Base-by-base conservation (phyloP, 2,888 invertebrate species). In the Bibio marci region DNA sequence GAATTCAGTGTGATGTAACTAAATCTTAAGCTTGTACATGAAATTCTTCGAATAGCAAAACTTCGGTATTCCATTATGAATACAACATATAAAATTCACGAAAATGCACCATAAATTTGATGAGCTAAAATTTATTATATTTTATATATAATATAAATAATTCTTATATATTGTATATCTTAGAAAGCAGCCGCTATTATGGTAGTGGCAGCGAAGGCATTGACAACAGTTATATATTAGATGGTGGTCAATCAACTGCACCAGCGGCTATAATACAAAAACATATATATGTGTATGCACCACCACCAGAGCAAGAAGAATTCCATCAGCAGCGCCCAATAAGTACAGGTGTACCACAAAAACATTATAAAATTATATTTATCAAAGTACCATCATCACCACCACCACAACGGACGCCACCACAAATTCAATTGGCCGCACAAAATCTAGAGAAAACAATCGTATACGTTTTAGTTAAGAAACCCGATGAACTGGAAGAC, bases 291-390 rank as follows among this genome's bases (percentile, higher is more conserved):
- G 81, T 81, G 38, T 81, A 81, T 57, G 80, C 81, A 34, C 81
- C 82, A 38, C 81, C 81, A 58, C 80, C 80, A 71, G 80, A 81
- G 62, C 79, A 76, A 30, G 75, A 76, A 64, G 71, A 71, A 58
- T 70, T 71, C 53, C 75, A 76, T 48, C 67, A 70, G 45, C 70
- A 76, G 55, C 64, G 65, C 39, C 33, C 28, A 5, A 12, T 40
- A 2, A 17, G 12, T 4, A 72, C 75, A 17, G 73, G 73, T 35
- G 67, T 79, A 25, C 65, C 76, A 51, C 80, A 80, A 63, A 80
- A 80, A 55, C 80, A 80, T 65, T 80, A 82, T 73, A 81, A 81
- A 62, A 82, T 82, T 64, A 80, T 82, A 68, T 81, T 82, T 74
- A 81, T 82, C 64, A 81, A 81, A 67, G 80, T 81, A 44, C 81